phyloP scores from a whole-genome alignment of 2,797 vertebrate genomes.

The Pseudochirops corinnae region DNA sequence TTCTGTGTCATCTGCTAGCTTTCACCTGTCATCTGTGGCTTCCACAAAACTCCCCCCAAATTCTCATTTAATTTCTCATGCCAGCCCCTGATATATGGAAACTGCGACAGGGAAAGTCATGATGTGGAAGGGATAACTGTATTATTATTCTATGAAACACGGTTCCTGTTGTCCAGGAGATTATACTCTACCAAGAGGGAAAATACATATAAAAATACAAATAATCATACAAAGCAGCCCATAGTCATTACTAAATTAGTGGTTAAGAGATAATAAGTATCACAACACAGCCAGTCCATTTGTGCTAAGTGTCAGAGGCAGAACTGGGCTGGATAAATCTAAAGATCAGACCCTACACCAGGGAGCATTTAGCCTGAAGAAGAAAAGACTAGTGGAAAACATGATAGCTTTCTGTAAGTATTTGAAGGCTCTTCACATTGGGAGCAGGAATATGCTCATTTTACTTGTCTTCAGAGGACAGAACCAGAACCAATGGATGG shows the following conservation, averaged over 20 bases:
- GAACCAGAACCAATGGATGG: neutral
- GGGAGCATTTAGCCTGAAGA: neutral
- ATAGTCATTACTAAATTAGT: neutral
- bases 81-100: neutral
- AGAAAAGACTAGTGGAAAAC: neutral
- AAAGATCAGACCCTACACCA: neutral
- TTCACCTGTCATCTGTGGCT: neutral
- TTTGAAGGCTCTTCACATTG: neutral
- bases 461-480: neutral
- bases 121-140: neutral
- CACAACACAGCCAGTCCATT: slow-evolving; percentile 26
- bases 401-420: neutral
- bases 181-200: neutral
- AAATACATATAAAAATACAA: neutral
- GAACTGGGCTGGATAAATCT: slow-evolving; percentile 43
- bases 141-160: neutral
- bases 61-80: neutral
- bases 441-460: neutral
- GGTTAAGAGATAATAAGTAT: neutral
- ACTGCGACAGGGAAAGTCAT: neutral
- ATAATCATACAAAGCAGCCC: neutral
- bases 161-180: neutral
- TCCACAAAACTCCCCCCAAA: neutral
- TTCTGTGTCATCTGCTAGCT: neutral
- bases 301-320: slow-evolving; percentile 33